Evolutionary conservation across 1,140 invertebrate genomes (phyloP).

Genomic region (Chelonus insularis): DNA sequence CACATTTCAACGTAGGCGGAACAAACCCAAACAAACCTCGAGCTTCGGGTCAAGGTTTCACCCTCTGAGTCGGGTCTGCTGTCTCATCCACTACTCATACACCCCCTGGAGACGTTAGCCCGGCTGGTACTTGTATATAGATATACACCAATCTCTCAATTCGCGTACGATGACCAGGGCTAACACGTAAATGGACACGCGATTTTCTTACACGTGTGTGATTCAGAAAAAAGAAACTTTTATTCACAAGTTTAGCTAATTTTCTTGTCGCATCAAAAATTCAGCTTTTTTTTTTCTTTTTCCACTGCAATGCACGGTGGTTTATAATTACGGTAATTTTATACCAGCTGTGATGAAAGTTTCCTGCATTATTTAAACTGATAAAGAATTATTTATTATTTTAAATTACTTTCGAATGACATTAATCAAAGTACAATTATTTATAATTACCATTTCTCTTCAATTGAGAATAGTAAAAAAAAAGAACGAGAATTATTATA

Average conservation of each 20-base stretch:
- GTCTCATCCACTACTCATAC: conserved; percentile 41
- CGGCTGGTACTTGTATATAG: conserved; percentile 16
- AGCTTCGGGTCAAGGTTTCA: conserved; percentile 50
- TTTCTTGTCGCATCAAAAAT: neutral
- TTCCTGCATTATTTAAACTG: too few relatives aligned
- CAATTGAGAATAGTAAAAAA: too few relatives aligned
- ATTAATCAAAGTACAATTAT: too few relatives aligned
- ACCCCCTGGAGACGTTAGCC: conserved; percentile 25
- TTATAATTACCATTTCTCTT: too few relatives aligned
- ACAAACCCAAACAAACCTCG: conserved; percentile 49
- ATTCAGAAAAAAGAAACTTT: neutral
- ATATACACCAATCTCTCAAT: conserved; percentile 19
- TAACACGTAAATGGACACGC: conserved; percentile 32
- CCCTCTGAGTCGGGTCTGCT: conserved; percentile 37
- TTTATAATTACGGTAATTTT: too few relatives aligned
- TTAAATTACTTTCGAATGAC: too few relatives aligned
- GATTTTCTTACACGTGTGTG: neutral
- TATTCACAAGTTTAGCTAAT: neutral
- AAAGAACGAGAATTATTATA: too few relatives aligned
- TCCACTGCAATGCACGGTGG: too few relatives aligned
- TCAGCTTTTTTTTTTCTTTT: too few relatives aligned
- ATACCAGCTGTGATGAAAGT: too few relatives aligned
- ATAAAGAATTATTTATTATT: too few relatives aligned
- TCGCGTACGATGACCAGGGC: conserved; percentile 33
- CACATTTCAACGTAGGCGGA: conserved; percentile 33